phyloP scores from a whole-genome alignment of 2,888 invertebrate species.

The Drosophila anomalata region DNA sequence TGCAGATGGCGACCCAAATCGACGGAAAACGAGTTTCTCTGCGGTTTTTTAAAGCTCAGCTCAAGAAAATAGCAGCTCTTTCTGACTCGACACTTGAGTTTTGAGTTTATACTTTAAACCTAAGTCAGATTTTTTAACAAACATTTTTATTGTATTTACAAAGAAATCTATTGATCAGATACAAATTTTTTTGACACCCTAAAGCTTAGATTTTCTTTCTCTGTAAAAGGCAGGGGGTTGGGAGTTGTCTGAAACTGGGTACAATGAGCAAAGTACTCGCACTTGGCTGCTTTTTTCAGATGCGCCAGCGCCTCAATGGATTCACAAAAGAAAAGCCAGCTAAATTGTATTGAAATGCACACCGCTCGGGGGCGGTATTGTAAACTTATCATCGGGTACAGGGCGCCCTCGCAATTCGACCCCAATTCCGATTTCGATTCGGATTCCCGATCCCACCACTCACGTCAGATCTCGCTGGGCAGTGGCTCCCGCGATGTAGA shows the following conservation, averaged over 20 bases:
- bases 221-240: not conserved
- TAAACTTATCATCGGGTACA: slow-evolving; percentile 1
- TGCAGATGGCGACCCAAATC: slow-evolving; percentile 65
- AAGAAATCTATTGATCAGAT: not conserved
- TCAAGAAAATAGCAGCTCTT: not conserved
- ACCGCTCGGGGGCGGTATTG: slow-evolving; percentile 66
- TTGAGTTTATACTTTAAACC: not conserved
- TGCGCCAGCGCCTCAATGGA: slow-evolving; percentile 49
- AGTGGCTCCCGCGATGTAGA: slow-evolving; percentile 90
- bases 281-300: slow-evolving; percentile 37
- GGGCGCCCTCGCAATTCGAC: not conserved
- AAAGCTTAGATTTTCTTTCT: too few species aligned
- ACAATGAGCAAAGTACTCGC: slow-evolving; percentile 59
- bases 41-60: slow-evolving; percentile 20
- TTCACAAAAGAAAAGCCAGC: slow-evolving; percentile 60
- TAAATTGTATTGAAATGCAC: slow-evolving; percentile 73
- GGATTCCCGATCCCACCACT: slow-evolving; percentile 52
- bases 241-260: slow-evolving; percentile 34
- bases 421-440: not conserved
- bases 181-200: not conserved
- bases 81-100: not conserved
- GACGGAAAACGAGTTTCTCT: slow-evolving; percentile 60
- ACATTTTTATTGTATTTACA: not conserved
- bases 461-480: slow-evolving; percentile 88
- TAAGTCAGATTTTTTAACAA: not conserved